Percentiles rank a stretch among this genome's conserved stretches.
Conservation (phyloP, 2,797 vertebrate species). For the Delichon dasypus region DNA sequence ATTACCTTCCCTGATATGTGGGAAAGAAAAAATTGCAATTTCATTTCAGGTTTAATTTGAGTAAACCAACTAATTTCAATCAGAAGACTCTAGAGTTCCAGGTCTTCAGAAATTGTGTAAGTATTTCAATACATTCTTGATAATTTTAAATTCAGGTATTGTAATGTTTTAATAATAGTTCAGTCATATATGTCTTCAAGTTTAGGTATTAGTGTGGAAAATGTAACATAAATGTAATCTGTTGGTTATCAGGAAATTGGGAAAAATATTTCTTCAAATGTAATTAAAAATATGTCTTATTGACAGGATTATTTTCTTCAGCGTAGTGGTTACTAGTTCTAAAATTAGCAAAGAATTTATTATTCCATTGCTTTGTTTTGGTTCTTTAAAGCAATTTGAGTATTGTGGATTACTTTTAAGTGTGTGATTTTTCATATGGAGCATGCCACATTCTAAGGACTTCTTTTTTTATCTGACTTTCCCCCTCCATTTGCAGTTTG, state of each 20-base stretch:
- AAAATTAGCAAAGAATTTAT: not conserved
- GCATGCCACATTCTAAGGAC: not conserved
- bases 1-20: not conserved
- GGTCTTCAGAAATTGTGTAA: constrained; percentile 90
- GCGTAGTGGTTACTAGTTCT: not conserved
- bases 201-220: not conserved
- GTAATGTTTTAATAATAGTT: not conserved
- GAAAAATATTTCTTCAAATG: not conserved
- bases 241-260: not conserved
- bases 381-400: not conserved
- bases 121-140: constrained; percentile 25
- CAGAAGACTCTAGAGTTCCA: constrained; percentile 92
- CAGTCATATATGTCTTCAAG: not conserved
- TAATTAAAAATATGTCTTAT: not conserved
- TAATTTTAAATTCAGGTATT: not conserved
- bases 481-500: not conserved
- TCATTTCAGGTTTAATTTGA: constrained; percentile 86
- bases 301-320: not conserved
- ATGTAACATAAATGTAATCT: not conserved
- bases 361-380: not conserved
- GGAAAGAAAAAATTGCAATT: not conserved
- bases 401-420: not conserved
- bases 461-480: not conserved
- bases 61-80: constrained; percentile 85
- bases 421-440: not conserved